Conservation (phyloP, 1,140 invertebrate species). For the Trichonephila inaurata region DNA sequence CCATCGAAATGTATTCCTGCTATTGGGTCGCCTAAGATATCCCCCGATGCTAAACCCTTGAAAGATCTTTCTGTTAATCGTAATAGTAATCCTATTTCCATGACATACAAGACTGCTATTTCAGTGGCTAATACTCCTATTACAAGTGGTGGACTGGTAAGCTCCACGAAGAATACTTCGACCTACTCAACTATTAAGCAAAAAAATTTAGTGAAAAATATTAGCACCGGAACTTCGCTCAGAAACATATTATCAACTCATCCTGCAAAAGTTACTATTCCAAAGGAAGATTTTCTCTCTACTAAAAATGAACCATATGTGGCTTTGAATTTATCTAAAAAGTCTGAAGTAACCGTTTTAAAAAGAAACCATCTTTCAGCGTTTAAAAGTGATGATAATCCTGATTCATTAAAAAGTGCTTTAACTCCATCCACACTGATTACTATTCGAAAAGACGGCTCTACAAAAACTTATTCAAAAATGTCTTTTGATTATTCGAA, state of each 20-base stretch:
- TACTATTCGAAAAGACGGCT: no score
- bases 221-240: not conserved
- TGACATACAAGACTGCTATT: not conserved
- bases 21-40: not conserved
- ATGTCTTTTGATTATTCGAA: no score
- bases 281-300: not conserved
- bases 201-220: not conserved
- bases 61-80: not conserved
- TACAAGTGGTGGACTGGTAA: not conserved
- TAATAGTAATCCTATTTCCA: not conserved
- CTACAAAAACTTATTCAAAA: no score
- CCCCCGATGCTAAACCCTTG: not conserved
- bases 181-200: not conserved
- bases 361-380: not conserved
- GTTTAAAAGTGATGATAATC: not conserved
- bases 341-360: not conserved
- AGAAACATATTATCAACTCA: not conserved
- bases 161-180: not conserved
- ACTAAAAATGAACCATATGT: not conserved
- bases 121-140: not conserved
- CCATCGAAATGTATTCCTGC: not conserved
- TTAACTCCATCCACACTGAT: no score
- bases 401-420: not conserved
- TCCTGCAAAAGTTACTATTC: not conserved
- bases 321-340: not conserved